Evolutionary conservation across 1,140 invertebrate species (phyloP).

Genomic region (Apis laboriosa): DNA sequence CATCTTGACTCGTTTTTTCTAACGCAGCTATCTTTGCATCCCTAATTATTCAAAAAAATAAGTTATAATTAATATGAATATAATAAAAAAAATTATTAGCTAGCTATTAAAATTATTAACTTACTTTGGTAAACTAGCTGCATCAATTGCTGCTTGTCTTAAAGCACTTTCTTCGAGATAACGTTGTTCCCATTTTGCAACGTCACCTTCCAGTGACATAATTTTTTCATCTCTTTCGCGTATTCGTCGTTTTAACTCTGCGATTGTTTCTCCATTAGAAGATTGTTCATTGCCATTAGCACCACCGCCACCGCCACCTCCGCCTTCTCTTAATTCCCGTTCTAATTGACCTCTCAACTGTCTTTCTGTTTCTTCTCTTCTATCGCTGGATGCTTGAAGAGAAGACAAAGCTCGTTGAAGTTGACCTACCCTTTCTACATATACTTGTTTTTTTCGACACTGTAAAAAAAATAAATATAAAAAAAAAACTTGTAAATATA

Average conservation of each 20-base stretch:
- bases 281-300: slow-evolving; percentile 72
- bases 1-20: slow-evolving; percentile 92
- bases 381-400: slow-evolving; percentile 90
- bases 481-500: background rate
- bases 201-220: slow-evolving; percentile 90
- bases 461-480: slow-evolving; percentile 66
- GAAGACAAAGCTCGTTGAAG: slow-evolving; percentile 92
- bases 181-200: slow-evolving; percentile 93
- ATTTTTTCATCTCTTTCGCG: slow-evolving; percentile 91
- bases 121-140: slow-evolving; percentile 92
- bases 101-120: background rate
- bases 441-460: slow-evolving; percentile 91
- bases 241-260: slow-evolving; percentile 85
- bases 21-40: slow-evolving; percentile 93
- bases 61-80: background rate
- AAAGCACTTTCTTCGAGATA: slow-evolving; percentile 93
- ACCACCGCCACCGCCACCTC: slow-evolving; percentile 82
- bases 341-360: slow-evolving; percentile 90
- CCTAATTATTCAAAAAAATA: slow-evolving; percentile 76
- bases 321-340: slow-evolving; percentile 87
- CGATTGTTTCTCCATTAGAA: slow-evolving; percentile 82
- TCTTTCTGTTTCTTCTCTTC: slow-evolving; percentile 91
- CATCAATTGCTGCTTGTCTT: slow-evolving; percentile 91
- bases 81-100: background rate
- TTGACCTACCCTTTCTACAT: slow-evolving; percentile 91